Base-by-base conservation (phyloP, 2,797 vertebrate genomes). In the Liasis olivaceus region DNA sequence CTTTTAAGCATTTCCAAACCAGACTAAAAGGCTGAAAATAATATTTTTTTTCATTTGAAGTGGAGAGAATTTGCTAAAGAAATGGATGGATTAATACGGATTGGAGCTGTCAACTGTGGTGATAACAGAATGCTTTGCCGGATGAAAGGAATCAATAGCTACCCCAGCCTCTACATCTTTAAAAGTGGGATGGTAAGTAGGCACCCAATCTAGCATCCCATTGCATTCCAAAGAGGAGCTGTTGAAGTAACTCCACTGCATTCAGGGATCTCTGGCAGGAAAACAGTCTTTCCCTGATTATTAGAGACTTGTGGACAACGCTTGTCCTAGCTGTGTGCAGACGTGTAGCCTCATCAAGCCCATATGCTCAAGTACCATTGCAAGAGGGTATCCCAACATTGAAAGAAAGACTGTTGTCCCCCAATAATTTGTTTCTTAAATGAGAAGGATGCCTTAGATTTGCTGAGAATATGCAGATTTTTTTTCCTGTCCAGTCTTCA, bases 11-110 rank as follows among this genome's bases (percentile, higher is more conserved):
- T 91, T 85, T 87, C 54, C 69, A 15, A n/a, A 91, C 4, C 4
- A 42, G 20, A 42, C 59, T 81, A 47, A 81, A 47, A 47, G 17
- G 20, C 77, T 81, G 8, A 84, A 90, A 91, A 31, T 63, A 89
- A 6, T 4, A 2, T n/a, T 4, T 62, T 28, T 86, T 91, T 88
- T 90, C 86, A 89, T 17, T 94, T 85, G 3, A 93, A 99, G 99
- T 99, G 99, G 99, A 98, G 99, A 95, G 98, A 99, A 81, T 99
- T 99, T 98, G 98, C 99, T 47, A 99, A 99, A 96, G 99, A 99
- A 96, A 98, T 99, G 98, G 99, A 99, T 91, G 99, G 99, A 36
- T 98, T 99, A 91, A 98, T 99, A 94, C 97, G 98, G 89, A 99
- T 99, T 15, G 98, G 98, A 94, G 99, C 99, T 0, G 99, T 99